These are phyloP conservation scores for Astropecten irregularis DNA, from an alignment of 53 echinoderm and acorn worm species.

Conservation along the genomic window DNA sequence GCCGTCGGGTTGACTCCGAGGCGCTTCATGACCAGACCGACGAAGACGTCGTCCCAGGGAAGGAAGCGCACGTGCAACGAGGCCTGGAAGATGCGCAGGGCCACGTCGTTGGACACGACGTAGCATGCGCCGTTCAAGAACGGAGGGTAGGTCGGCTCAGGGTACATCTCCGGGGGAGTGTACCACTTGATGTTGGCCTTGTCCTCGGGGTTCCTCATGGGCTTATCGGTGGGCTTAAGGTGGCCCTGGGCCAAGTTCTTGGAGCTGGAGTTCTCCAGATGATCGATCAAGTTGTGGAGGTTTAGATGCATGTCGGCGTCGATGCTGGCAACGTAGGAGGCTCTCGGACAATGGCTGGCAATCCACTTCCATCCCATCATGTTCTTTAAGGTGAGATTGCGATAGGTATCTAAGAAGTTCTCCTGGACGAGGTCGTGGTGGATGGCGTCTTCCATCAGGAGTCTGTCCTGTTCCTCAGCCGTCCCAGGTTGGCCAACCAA, in stretches of 20 bases:
- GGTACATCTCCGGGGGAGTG: slow-evolving; percentile 53
- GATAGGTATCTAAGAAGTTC: slow-evolving; percentile 46
- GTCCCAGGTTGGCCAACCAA: slow-evolving; percentile 15
- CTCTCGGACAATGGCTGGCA: slow-evolving; percentile 1
- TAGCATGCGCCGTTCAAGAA: slow-evolving; percentile 50
- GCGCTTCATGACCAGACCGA: slow-evolving; percentile 36
- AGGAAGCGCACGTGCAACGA: slow-evolving; percentile 36
- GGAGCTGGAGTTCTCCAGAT: slow-evolving; percentile 14
- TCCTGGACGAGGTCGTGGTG: slow-evolving; percentile 60
- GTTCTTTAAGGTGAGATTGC: slow-evolving; percentile 45
- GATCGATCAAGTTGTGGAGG: slow-evolving; percentile 19
- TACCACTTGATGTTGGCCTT: slow-evolving; percentile 56
- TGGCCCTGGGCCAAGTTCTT: slow-evolving; percentile 44
- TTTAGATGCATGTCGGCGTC: slow-evolving; percentile 57
- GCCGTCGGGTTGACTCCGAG: slow-evolving; percentile 35
- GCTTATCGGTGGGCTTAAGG: slow-evolving; percentile 43
- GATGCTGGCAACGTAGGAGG: slow-evolving; percentile 25
- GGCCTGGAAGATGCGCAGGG: slow-evolving; percentile 10
- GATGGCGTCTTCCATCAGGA: slow-evolving; percentile 47
- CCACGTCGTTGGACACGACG: slow-evolving; percentile 43
- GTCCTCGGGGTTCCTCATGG: slow-evolving; percentile 36
- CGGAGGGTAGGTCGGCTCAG: slow-evolving; percentile 46
- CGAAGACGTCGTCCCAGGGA: slow-evolving; percentile 57
- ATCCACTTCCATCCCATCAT: slow-evolving; percentile 62
- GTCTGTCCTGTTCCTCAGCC: neutral